phyloP scores from a whole-genome alignment of 2,113 vertebrate species.

The Paralichthys olivaceus region DNA sequence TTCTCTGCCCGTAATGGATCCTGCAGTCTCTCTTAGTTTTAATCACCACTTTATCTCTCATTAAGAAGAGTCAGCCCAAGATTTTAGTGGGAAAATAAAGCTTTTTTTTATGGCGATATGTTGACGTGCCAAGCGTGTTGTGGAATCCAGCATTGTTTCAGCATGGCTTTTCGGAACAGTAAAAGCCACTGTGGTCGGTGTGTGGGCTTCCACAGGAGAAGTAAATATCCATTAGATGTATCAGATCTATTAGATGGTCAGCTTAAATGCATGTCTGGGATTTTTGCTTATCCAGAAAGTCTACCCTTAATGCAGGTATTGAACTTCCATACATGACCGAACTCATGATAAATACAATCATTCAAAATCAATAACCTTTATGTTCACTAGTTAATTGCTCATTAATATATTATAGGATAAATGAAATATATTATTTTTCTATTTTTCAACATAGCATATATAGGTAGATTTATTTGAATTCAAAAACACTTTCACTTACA shows the following conservation, averaged over 20 bases:
- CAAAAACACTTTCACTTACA: too few species aligned
- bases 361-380: constrained; percentile 34
- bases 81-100: constrained; percentile 53
- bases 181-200: constrained; percentile 63
- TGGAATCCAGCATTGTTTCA: constrained; percentile 52
- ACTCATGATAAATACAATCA: constrained; percentile 23
- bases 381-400: constrained; percentile 6
- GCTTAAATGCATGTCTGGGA: constrained; percentile 59
- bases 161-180: constrained; percentile 57
- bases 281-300: constrained; percentile 50
- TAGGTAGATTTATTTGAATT: too few species aligned
- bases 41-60: constrained; percentile 65
- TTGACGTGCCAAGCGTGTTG: constrained; percentile 36
- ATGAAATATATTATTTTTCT: background rate
- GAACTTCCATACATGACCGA: constrained; percentile 29
- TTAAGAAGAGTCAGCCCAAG: constrained; percentile 53
- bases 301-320: constrained; percentile 53
- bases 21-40: constrained; percentile 31
- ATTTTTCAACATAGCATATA: background rate
- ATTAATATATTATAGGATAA: background rate
- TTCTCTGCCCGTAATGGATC: constrained; percentile 41
- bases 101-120: constrained; percentile 36
- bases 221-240: constrained; percentile 72
- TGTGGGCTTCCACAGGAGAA: constrained; percentile 54
- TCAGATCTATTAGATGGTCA: constrained; percentile 53